Evolutionary conservation across 2,113 vertebrate species (phyloP), one percentile per base, ranked within the genome.

Genomic region (Alaudala cheleensis): DNA sequence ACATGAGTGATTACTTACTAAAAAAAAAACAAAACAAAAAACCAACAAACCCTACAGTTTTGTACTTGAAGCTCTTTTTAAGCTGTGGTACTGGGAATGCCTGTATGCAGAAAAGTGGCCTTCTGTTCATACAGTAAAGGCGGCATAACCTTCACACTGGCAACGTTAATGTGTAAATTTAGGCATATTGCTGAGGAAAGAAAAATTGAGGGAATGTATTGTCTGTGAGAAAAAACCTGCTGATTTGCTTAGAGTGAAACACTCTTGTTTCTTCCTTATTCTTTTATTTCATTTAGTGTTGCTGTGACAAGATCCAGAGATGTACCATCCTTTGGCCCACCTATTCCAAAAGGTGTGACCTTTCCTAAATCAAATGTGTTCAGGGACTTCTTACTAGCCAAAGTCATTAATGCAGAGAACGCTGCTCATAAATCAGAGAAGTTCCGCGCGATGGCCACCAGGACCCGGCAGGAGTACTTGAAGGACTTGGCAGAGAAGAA

Each of bases 361-460:
- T 99, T 99, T 97, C 99, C 99, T 42, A 99, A 99, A 95, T 99
- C 99, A 70, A 98, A 99, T 6, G 99, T 99, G 67, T 99, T 99
- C 97, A 98, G 99, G 99, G 99, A 99, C 98, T 99, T 99, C 96
- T 98, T 99, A 80, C 92, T 99, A 90, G 98, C 99, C 94, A 99
- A 99, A 98, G 98, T 99, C 87, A 99, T 99, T 94, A 99, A 99
- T 74, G 99, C 99, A 15, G 99, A 99, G 97, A 99, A 99, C 85
- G 99, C 99, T 49, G 99, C 99, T 93, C 99, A 99, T 95, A 99
- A 99, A 96, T 99, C 99, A 1, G 99, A 99, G 24, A 99, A 99
- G 96, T 99, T 99, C 64, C 98, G 99, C 3, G 99, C 99, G 6
- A 99, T 99, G 99, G 99, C 99, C 15, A 99, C 99, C 12, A 98